These are phyloP conservation scores for Nycticryphes semicollaris DNA, from an alignment of 2,113 vertebrate genomes.

Conservation along the genomic window DNA sequence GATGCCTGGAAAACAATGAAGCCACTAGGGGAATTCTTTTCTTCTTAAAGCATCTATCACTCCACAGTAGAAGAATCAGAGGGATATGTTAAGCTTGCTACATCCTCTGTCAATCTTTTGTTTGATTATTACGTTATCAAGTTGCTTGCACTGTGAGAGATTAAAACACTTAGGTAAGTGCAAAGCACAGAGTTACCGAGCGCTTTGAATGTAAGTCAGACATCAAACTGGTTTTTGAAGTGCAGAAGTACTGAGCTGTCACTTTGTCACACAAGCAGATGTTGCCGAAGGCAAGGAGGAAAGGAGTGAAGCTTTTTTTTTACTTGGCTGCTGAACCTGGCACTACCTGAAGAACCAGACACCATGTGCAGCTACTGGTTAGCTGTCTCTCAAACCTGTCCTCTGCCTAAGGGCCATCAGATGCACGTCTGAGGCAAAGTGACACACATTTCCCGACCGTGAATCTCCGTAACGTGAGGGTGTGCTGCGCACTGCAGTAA, in stretches of 20 bases:
- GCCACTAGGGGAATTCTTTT: neutral
- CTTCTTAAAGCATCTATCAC: neutral
- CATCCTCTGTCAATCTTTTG: slow-evolving; percentile 32
- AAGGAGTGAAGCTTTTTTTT: neutral
- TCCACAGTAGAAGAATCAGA: neutral
- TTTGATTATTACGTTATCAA: slow-evolving; percentile 62
- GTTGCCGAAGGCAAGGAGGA: neutral
- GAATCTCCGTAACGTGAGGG: neutral
- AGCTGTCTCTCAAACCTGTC: neutral
- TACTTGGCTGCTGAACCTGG: neutral
- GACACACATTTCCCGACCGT: neutral
- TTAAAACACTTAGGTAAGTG: slow-evolving; percentile 48
- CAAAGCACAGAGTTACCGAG: neutral
- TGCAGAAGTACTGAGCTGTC: slow-evolving; percentile 15
- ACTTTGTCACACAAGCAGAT: slow-evolving; percentile 38
- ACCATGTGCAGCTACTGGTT: neutral
- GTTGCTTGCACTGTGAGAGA: slow-evolving; percentile 45
- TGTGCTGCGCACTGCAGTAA: neutral
- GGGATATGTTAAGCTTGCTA: slow-evolving; percentile 5
- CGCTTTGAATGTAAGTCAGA: slow-evolving; percentile 33
- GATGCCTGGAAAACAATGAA: neutral
- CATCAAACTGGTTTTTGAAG: slow-evolving; percentile 61
- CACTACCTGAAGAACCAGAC: slow-evolving; percentile 4
- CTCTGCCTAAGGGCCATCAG: slow-evolving; percentile 22
- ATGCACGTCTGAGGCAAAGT: neutral